phyloP scores from a whole-genome alignment of 1,140 invertebrate species.

The Drosophila oshimai region DNA sequence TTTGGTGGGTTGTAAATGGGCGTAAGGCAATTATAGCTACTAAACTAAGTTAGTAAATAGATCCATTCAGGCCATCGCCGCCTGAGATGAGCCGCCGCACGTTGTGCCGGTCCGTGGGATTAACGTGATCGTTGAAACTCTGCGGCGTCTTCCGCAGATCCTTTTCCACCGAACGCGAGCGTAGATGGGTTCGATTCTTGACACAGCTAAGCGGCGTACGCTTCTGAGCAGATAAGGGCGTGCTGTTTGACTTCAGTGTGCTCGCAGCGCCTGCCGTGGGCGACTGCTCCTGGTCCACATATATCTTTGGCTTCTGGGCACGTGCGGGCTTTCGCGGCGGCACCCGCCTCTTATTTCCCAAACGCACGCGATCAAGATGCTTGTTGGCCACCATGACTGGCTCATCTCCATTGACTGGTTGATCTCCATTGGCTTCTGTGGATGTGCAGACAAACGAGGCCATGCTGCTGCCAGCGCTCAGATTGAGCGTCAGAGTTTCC shows the following conservation, averaged over 20 bases:
- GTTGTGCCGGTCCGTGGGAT: slow-evolving; percentile 32
- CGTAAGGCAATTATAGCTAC: slow-evolving; percentile 33
- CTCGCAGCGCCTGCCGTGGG: background rate
- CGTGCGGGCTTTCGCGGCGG: slow-evolving; percentile 53
- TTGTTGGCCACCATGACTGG: slow-evolving; percentile 49
- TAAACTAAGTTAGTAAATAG: slow-evolving; percentile 47
- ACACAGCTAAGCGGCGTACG: slow-evolving; percentile 71
- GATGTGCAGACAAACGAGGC: slow-evolving; percentile 58
- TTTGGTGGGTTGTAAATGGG: slow-evolving; percentile 16
- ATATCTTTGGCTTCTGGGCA: slow-evolving; percentile 58
- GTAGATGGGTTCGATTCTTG: slow-evolving; percentile 59
- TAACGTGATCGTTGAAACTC: slow-evolving; percentile 60
- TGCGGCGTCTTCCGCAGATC: slow-evolving; percentile 46
- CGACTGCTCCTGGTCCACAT: slow-evolving; percentile 51
- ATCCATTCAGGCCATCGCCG: slow-evolving; percentile 18
- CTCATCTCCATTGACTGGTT: slow-evolving; percentile 17
- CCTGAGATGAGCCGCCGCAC: slow-evolving; percentile 21
- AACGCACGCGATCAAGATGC: slow-evolving; percentile 70
- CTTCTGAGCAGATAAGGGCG: slow-evolving; percentile 29
- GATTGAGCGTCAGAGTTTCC: slow-evolving; percentile 67
- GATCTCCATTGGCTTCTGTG: too few relatives aligned
- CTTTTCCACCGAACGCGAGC: slow-evolving; percentile 61
- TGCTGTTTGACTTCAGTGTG: slow-evolving; percentile 5
- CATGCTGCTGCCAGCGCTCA: slow-evolving; percentile 62
- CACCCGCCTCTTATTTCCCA: slow-evolving; percentile 58